Evolutionary conservation across 2,797 vertebrate species (phyloP).

Genomic region (Notolabrus celidotus): DNA sequence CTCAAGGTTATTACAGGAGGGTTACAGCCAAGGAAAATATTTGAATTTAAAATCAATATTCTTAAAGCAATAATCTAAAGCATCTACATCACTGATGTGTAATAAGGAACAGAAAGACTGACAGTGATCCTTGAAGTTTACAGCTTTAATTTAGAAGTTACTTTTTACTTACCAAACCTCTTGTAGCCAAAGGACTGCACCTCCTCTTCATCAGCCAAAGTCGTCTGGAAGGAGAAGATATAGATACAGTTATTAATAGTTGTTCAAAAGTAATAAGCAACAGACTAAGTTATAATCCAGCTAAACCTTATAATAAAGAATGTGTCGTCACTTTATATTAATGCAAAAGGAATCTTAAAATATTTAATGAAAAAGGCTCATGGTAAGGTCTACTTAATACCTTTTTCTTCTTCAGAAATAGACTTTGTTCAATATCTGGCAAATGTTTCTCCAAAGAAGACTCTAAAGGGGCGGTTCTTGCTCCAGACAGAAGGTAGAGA

Average conservation of each 20-base stretch:
- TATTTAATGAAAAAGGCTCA: too few species aligned
- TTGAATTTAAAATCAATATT: constrained; percentile 20
- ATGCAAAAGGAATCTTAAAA: too few species aligned
- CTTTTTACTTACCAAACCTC: constrained; percentile 94
- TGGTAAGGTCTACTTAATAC: too few species aligned
- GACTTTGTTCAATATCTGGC: too few species aligned
- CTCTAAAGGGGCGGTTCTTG: too few species aligned
- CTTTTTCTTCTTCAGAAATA: too few species aligned
- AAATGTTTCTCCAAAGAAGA: too few species aligned
- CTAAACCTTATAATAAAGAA: too few species aligned
- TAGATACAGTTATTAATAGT: constrained; percentile 8
- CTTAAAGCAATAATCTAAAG: constrained; percentile 10
- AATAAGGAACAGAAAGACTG: neutral
- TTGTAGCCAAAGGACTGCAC: constrained; percentile 99
- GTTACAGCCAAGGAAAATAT: constrained; percentile 40
- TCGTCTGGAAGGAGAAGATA: constrained; percentile 88
- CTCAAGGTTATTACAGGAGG: constrained; percentile 24
- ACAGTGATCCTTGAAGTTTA: constrained; percentile 18
- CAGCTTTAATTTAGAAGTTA: constrained; percentile 25
- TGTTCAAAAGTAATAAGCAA: neutral
- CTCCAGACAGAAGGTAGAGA: too few species aligned
- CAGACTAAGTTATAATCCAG: neutral
- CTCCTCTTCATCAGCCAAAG: constrained; percentile 97
- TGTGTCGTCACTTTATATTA: too few species aligned
- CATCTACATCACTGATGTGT: constrained; percentile 18